Evolutionary conservation across 2,797 vertebrate species (phyloP).

Genomic region (Callimico goeldii): DNA sequence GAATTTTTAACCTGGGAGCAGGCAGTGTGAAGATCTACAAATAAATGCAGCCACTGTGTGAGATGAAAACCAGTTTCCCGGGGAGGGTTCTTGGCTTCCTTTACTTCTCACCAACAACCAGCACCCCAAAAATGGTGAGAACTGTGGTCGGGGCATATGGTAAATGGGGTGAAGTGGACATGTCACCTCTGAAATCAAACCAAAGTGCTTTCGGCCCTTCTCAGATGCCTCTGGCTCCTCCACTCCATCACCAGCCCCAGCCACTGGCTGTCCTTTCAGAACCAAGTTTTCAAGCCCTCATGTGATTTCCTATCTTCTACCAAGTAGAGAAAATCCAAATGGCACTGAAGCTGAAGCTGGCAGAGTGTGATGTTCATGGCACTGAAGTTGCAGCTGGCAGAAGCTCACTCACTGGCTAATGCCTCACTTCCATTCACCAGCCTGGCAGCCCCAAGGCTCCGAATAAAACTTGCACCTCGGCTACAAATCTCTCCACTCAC

Average conservation of each 20-base stretch:
- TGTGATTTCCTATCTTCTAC: background rate
- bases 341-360: background rate
- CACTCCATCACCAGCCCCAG: background rate
- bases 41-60: background rate
- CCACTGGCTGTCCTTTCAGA: background rate
- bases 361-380: fast-evolving
- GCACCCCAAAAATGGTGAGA: background rate
- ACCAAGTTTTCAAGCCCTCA: background rate
- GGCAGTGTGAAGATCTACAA: background rate
- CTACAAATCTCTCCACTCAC: background rate
- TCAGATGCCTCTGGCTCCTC: background rate
- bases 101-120: background rate
- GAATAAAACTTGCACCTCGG: background rate
- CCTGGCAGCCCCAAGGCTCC: background rate
- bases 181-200: background rate
- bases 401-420: background rate
- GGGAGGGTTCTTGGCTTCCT: background rate
- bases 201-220: background rate
- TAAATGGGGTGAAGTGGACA: fast-evolving
- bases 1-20: background rate
- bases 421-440: background rate
- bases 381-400: background rate
- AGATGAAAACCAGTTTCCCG: background rate
- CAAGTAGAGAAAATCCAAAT: background rate
- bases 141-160: background rate